A percentile compares a stretch with the other conserved stretches of the same genome.
These are phyloP conservation scores for Megaceryle alcyon DNA, from an alignment of 2,797 vertebrate genomes.

Conservation along the genomic window DNA sequence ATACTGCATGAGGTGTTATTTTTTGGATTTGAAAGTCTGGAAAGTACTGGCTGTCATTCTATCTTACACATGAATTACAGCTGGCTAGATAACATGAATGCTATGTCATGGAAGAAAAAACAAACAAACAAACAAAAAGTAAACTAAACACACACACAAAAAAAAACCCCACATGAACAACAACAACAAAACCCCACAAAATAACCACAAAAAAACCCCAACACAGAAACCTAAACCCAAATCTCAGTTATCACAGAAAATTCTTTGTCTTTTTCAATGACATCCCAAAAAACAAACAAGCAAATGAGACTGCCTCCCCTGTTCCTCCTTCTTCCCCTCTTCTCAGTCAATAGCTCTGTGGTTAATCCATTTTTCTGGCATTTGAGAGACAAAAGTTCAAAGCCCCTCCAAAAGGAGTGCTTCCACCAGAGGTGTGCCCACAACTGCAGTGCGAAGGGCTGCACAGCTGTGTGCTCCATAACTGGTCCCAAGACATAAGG, in stretches of 20 bases:
- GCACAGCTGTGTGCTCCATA: background rate
- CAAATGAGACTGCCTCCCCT: background rate
- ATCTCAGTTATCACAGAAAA: background rate
- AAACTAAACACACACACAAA: too few relatives aligned
- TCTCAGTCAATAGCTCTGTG: background rate
- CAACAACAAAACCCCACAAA: too few relatives aligned
- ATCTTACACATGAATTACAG: background rate
- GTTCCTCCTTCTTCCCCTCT: background rate
- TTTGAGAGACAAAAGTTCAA: background rate
- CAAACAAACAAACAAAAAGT: background rate
- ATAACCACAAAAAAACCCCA: too few relatives aligned
- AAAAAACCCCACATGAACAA: too few relatives aligned
- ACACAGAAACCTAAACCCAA: background rate
- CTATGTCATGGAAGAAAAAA: accelerated
- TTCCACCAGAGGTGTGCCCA: background rate
- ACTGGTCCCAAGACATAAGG: accelerated
- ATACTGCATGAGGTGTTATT: background rate
- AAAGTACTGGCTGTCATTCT: background rate
- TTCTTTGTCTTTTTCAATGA: background rate
- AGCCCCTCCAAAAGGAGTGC: background rate
- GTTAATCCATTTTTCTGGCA: background rate
- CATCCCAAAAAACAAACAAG: background rate
- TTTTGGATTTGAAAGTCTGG: background rate
- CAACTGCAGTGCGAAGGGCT: background rate
- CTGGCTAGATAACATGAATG: background rate